Conservation (phyloP, 2,888 invertebrate genomes). For the Zaprionus lineosus region DNA sequence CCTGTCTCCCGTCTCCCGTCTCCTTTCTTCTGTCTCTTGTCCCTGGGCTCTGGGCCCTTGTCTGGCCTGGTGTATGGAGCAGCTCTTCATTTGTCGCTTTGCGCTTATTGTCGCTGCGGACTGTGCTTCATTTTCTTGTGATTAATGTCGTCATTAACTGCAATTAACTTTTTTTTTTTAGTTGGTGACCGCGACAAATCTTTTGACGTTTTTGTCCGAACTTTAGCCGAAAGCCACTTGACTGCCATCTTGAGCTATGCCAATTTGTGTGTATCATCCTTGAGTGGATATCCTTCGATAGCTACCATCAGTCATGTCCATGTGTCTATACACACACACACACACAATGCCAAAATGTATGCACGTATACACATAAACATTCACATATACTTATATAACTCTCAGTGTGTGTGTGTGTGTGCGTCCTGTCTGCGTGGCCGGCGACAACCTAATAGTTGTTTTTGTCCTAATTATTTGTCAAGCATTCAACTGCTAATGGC, state of each 20-base stretch:
- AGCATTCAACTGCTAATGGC: conserved; percentile 68
- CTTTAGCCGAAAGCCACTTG: conserved; percentile 64
- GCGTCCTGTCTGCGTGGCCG: conserved; percentile 9
- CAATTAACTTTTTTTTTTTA: conserved; percentile 80
- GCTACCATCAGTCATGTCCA: conserved; percentile 61
- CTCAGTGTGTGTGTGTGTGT: conserved; percentile 5
- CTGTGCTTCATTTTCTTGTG: conserved; percentile 79
- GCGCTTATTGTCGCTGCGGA: conserved; percentile 74
- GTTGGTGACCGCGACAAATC: conserved; percentile 69
- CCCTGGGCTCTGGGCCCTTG: conserved; percentile 30
- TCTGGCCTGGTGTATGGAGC: conserved; percentile 4
- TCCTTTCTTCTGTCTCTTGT: conserved; percentile 8
- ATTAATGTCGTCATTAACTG: conserved; percentile 82
- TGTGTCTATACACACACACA: conserved; percentile 2
- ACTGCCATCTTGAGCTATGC: conserved; percentile 69
- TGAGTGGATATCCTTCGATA: conserved; percentile 56
- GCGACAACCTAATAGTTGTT: conserved; percentile 52
- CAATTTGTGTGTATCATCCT: conserved; percentile 66
- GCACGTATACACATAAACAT: background rate
- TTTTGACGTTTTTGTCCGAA: conserved; percentile 57
- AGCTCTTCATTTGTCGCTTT: conserved; percentile 71
- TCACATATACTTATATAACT: conserved; percentile 13
- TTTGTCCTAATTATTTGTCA: conserved; percentile 72
- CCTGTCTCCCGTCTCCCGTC: conserved; percentile 7
- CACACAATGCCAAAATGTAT: too few relatives aligned